Base-by-base conservation (phyloP, 2,888 invertebrate species). In the Melipona bicolor region DNA sequence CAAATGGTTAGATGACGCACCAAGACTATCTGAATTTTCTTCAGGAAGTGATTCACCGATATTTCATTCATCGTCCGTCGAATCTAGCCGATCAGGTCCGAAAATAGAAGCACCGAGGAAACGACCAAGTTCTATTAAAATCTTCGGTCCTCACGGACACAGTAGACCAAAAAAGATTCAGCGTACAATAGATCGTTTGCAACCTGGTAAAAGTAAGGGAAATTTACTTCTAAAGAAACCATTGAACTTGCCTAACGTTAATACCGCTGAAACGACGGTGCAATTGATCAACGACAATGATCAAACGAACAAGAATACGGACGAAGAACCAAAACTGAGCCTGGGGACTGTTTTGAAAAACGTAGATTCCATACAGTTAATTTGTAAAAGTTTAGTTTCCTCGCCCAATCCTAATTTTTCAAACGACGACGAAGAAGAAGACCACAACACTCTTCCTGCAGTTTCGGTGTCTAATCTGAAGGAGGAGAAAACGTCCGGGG, bases 181-280 rank as follows among this genome's bases (percentile, higher is more conserved):
- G 93, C 96, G 98, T 86, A 98, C 97, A 0, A 98, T 98, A 88
- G 98, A 98, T 88, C 95, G 98, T 78, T 94, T 98, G 73, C 98
- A 98, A 91, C 98, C 98, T 0, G 98, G 98, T 0, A 98, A 98
- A 94, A 97, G 98, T 91, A 98, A 98, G 95, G 98, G 98, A 0
- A 98, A 98, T 95, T 95, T 98, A 32, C 88, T 94, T 43, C 95
- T 98, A 49, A 96, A 97, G 61, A 97, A 97, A 92, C 95, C 96
- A 4, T 91, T 95, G 24, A 96, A 96, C 11, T 92, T 95, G 21
- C 95, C 95, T 19, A 96, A 96, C 87, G 96, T 96, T 85, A 86
- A 88, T 15, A 50, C 70, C 21, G 89, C 81, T n/a, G 92, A 93
- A n/a, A 59, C 83, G 2, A 91, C 95, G 4, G 95, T 96, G 86